Percentiles rank a stretch among this genome's conserved stretches.
phyloP scores from a whole-genome alignment of 2,113 vertebrate species.

The Passerina amoena region DNA sequence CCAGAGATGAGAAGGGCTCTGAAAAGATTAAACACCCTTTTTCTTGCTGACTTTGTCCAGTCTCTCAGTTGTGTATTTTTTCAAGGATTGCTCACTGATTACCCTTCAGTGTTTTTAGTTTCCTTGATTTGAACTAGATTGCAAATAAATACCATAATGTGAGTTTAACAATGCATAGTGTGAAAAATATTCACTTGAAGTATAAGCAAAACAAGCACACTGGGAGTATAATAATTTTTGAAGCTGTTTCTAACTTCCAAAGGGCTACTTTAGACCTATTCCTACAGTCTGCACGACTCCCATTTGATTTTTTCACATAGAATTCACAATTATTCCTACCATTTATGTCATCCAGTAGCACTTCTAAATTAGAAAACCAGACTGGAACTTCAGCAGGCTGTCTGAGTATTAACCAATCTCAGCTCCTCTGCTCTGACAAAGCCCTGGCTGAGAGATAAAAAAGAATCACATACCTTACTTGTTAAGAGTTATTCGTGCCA shows the following conservation, averaged over 20 bases:
- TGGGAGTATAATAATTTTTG: not conserved
- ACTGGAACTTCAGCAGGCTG: constrained; percentile 37
- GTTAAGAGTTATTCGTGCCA: not conserved
- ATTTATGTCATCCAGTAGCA: constrained; percentile 2
- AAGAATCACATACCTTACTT: constrained; percentile 23
- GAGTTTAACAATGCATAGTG: not conserved
- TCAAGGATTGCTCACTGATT: not conserved
- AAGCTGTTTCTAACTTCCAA: not conserved
- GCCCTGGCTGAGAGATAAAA: constrained; percentile 37
- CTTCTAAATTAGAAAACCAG: constrained; percentile 60
- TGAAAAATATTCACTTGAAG: not conserved
- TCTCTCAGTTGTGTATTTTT: not conserved
- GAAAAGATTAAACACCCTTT: not conserved
- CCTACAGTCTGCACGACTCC: not conserved
- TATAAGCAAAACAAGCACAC: not conserved
- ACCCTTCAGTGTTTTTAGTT: not conserved
- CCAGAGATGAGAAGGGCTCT: not conserved
- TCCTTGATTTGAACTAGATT: not conserved
- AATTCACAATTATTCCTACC: constrained; percentile 30
- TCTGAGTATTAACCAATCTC: constrained; percentile 3
- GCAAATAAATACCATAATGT: not conserved
- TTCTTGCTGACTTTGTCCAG: not conserved
- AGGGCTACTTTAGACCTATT: not conserved
- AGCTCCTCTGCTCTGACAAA: constrained; percentile 23
- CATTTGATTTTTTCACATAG: not conserved